Evolutionary conservation across 2,888 invertebrate species (phyloP).

Genomic region (Choristoneura rosaceana): DNA sequence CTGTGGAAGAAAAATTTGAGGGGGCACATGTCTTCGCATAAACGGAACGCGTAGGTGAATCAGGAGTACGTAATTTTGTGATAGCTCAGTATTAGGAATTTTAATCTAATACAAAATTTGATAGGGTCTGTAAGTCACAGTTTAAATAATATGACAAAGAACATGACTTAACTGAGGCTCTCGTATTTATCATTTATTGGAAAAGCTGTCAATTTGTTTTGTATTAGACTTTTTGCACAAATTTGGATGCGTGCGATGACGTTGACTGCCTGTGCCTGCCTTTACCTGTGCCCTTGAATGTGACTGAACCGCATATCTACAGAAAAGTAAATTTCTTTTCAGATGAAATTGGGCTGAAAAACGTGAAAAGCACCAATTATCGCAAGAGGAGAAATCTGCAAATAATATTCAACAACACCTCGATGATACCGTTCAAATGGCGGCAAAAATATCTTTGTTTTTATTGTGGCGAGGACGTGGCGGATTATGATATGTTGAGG

Average conservation of each 20-base stretch:
- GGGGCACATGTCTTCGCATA: constrained; percentile 76
- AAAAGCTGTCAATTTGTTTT: not conserved
- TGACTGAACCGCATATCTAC: constrained; percentile 42
- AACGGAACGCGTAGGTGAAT: constrained; percentile 42
- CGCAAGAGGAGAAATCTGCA: constrained; percentile 64
- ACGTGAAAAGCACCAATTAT: constrained; percentile 56
- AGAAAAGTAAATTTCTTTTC: constrained; percentile 71
- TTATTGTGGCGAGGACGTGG: constrained; percentile 68
- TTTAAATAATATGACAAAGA: not conserved
- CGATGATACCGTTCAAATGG: constrained; percentile 76
- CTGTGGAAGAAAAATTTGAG: constrained; percentile 76
- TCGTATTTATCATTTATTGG: not conserved
- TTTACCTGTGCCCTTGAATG: constrained; percentile 26
- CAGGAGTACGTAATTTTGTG: not conserved
- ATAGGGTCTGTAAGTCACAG: not conserved
- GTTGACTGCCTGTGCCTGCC: not conserved
- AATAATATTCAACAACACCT: constrained; percentile 74
- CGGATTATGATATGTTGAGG: constrained; percentile 55
- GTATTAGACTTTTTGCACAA: not conserved
- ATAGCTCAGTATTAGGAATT: not conserved
- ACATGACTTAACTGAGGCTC: not conserved
- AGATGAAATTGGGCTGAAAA: constrained; percentile 66
- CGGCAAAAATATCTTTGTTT: constrained; percentile 73
- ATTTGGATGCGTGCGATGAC: not conserved
- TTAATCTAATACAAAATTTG: not conserved